Evolutionary conservation across 2,888 invertebrate species (phyloP), one percentile per base, ranked within the genome.

Genomic region (Odontocolon sp.): DNA sequence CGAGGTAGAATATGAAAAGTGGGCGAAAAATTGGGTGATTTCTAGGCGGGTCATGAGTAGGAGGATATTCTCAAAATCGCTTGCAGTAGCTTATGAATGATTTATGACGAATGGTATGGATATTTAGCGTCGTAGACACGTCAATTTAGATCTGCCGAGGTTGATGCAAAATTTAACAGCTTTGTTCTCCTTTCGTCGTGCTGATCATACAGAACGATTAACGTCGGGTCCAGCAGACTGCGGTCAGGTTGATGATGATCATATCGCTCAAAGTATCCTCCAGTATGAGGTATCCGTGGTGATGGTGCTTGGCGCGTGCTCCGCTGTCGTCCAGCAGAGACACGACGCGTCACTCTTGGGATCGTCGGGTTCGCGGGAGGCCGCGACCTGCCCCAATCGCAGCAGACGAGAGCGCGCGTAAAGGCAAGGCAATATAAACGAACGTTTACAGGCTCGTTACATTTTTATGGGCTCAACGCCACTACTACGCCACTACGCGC

Each of bases 381-480:
- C 82, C 86, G 80, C 82, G 89, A 90, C 89, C 90, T 90, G 85
- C 88, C 90, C 86, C 87, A 89, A 90, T 88, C 86, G 85, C 83
- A 59, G 36, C 69, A 73, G 73, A 69, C 73, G 73, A 69, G 77
- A 69, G 73, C 73, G 73, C 23, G 88, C 82, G 86, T 88, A 88
- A 88, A 88, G 86, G 83, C 86, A 84, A 84, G 86, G 89, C 90
- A 87, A 89, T 90, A 90, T 89, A 90, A 90, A 87, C 88, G 89
- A 90, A 88, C 90, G 90, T 90, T 90, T 90, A 90, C 90, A 89
- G 89, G 90, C 90, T 90, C 90, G 90, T 90, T 90, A 90, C 90
- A 90, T 90, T 90, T 90, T 90, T 90, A 90, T 90, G 90, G 86
- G 88, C 89, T 87, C 89, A 88, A 87, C 88, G 88, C 82, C 88